phyloP scores from a whole-genome alignment of 1,140 invertebrate species.

The Anoplophora glabripennis region DNA sequence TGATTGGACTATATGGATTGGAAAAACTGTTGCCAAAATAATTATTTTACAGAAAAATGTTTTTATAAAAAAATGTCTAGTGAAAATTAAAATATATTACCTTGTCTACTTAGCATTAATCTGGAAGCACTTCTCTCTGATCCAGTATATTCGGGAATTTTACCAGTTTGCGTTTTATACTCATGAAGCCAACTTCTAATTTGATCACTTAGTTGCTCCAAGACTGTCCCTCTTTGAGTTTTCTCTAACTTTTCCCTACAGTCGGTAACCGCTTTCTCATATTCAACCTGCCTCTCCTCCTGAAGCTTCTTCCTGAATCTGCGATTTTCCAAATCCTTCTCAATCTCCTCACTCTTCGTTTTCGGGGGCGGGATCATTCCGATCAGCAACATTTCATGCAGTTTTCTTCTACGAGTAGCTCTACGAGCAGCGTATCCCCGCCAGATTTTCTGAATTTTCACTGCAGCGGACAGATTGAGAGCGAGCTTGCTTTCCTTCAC shows the following conservation, averaged over 20 bases:
- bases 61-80: no score
- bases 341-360: slow-evolving; percentile 48
- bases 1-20: no score
- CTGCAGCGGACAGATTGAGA: slow-evolving; percentile 60
- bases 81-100: no score
- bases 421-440: slow-evolving; percentile 71
- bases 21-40: no score
- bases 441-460: slow-evolving; percentile 81
- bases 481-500: slow-evolving; percentile 51
- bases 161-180: slow-evolving; percentile 76
- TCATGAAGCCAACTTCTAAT: slow-evolving; percentile 81
- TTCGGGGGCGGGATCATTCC: slow-evolving; percentile 61
- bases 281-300: slow-evolving; percentile 58
- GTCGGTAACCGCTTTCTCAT: slow-evolving; percentile 57
- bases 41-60: no score
- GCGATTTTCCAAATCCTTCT: slow-evolving; percentile 48
- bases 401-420: slow-evolving; percentile 65
- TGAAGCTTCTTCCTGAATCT: slow-evolving; percentile 49
- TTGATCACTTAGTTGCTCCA: slow-evolving; percentile 81
- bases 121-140: slow-evolving; percentile 84
- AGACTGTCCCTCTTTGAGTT: slow-evolving; percentile 64
- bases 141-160: slow-evolving; percentile 88
- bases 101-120: slow-evolving; percentile 74
- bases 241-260: slow-evolving; percentile 60
- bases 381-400: slow-evolving; percentile 84